A percentile compares a stretch with the other conserved stretches of the same genome.
Evolutionary conservation across 2,113 vertebrate genomes (phyloP).

Genomic region (Tenrec ecaudatus): DNA sequence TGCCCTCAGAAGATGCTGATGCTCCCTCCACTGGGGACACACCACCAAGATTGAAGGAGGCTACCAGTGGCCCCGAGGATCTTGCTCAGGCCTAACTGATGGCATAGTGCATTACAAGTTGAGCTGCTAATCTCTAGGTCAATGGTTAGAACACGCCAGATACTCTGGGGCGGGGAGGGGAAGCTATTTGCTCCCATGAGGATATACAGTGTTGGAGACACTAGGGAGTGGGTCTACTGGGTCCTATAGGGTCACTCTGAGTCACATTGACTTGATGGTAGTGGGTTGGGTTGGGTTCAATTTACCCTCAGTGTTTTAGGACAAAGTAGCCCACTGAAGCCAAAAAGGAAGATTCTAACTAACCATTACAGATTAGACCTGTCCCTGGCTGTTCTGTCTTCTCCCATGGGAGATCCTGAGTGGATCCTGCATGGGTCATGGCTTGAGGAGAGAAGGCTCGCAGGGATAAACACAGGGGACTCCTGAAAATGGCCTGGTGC

Average conservation of each 20-base stretch:
- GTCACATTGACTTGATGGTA: too few species aligned
- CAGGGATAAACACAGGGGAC: neutral
- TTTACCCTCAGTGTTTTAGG: slow-evolving; percentile 1
- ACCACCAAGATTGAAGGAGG: neutral
- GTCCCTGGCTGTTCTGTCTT: neutral
- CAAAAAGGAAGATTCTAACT: neutral
- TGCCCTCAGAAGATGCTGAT: neutral
- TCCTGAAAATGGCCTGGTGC: neutral
- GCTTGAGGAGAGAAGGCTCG: neutral
- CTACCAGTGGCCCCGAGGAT: neutral
- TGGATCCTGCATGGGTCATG: neutral
- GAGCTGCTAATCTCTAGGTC: too few species aligned
- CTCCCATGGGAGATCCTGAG: neutral
- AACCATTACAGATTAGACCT: neutral
- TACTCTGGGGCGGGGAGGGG: too few species aligned
- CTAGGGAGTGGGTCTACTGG: too few species aligned
- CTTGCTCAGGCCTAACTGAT: neutral
- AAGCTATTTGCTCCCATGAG: too few species aligned
- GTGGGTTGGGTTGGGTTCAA: too few species aligned
- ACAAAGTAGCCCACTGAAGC: neutral
- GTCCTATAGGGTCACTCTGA: too few species aligned
- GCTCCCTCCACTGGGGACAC: too few species aligned
- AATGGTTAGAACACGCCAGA: too few species aligned
- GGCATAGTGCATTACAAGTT: too few species aligned
- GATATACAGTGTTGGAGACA: too few species aligned